phyloP scores from a whole-genome alignment of 2,113 vertebrate species.

The Mustela lutreola region DNA sequence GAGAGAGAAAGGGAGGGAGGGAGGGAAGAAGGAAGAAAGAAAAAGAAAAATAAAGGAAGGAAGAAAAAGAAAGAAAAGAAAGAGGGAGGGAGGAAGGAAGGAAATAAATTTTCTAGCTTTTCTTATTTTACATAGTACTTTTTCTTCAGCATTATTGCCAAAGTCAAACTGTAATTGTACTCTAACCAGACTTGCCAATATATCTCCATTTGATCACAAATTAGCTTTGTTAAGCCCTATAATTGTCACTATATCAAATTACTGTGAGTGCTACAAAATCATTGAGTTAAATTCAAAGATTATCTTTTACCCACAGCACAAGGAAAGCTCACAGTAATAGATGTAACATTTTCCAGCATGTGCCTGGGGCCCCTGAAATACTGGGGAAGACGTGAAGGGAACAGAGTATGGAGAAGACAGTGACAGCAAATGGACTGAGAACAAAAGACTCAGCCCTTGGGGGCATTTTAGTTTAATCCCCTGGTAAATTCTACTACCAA shows the following conservation, averaged over 20 bases:
- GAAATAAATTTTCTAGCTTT: background rate
- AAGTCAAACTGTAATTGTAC: background rate
- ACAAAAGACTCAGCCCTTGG: rapidly evolving
- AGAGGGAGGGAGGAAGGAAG: background rate
- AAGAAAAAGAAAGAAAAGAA: background rate
- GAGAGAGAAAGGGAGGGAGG: background rate
- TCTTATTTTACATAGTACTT: background rate
- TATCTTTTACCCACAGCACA: background rate
- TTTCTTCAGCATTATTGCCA: conserved; percentile 27
- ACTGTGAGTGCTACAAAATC: background rate
- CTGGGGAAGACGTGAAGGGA: background rate
- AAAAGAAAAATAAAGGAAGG: background rate
- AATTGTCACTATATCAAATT: background rate
- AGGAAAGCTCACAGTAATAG: background rate
- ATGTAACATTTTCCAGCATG: background rate
- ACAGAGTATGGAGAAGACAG: background rate
- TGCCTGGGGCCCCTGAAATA: background rate
- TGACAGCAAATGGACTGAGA: background rate
- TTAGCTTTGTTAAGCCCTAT: background rate
- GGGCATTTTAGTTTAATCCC: background rate
- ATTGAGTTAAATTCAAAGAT: background rate
- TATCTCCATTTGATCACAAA: conserved; percentile 15
- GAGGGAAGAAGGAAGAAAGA: background rate
- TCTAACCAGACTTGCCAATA: background rate
- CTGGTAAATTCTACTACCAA: background rate